Percentiles rank a stretch among this genome's conserved stretches.
Conservation (phyloP, 2,113 vertebrate genomes). For the Poeciliopsis retropinna region DNA sequence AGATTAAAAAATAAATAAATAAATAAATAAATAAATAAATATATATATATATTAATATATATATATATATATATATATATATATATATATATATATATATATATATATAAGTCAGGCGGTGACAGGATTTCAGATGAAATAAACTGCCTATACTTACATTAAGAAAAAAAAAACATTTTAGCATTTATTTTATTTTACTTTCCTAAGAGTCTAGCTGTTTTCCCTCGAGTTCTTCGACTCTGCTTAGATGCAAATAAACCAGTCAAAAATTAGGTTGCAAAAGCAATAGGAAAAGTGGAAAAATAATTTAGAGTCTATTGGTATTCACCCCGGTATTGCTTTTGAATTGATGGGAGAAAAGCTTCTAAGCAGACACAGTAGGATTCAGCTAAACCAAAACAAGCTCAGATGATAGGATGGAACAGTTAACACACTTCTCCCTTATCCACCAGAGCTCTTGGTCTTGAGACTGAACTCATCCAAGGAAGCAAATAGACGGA, state of each 20-base stretch:
- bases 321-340: constrained; percentile 53
- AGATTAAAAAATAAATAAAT: too few species aligned
- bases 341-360: constrained; percentile 43
- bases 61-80: too few species aligned
- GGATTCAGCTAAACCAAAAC: constrained; percentile 46
- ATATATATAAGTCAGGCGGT: not conserved
- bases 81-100: too few species aligned
- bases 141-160: not conserved
- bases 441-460: constrained; percentile 25
- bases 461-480: constrained; percentile 40
- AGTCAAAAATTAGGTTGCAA: constrained; percentile 51
- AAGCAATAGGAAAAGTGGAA: constrained; percentile 50
- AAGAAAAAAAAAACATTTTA: not conserved
- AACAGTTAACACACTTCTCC: constrained; percentile 42
- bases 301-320: constrained; percentile 52
- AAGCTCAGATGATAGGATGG: constrained; percentile 32
- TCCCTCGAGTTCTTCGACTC: constrained; percentile 13
- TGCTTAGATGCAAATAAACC: constrained; percentile 52
- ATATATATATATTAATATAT: too few species aligned
- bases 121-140: constrained; percentile 9
- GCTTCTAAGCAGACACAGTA: constrained; percentile 15
- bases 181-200: not conserved
- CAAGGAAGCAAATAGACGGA: constrained; percentile 52
- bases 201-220: too few species aligned
- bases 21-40: too few species aligned